Evolutionary conservation across 2,797 vertebrate species (phyloP).

Genomic region (Tragelaphus eurycerus): DNA sequence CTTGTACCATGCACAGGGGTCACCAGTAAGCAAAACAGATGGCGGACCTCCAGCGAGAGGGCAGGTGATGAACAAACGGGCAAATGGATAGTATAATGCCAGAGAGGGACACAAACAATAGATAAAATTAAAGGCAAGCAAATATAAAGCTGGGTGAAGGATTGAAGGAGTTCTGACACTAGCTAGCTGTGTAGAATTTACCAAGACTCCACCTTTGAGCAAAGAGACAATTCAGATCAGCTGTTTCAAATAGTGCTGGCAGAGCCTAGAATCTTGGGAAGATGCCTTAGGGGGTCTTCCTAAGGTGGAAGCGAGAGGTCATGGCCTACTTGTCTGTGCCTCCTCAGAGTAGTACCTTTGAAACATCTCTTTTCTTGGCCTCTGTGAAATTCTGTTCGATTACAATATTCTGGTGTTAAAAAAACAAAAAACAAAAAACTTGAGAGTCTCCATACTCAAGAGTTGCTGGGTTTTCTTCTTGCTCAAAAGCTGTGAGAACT

Average conservation of each 20-base stretch:
- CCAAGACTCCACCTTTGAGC: not conserved
- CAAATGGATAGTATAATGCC: not conserved
- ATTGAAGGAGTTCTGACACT: not conserved
- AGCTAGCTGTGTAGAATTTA: not conserved
- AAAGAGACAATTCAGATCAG: not conserved
- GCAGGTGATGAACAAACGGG: not conserved
- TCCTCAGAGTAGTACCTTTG: not conserved
- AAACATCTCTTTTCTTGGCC: not conserved
- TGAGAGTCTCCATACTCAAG: not conserved
- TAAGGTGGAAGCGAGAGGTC: not conserved
- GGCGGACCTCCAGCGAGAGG: rapidly evolving
- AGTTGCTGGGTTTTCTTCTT: not conserved
- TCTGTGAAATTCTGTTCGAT: slow-evolving; percentile 10
- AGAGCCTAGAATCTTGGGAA: not conserved
- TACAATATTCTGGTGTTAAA: not conserved
- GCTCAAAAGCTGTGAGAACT: not conserved
- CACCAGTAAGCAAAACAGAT: not conserved
- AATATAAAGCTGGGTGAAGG: not conserved
- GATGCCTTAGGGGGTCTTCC: not conserved
- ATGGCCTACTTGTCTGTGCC: not conserved
- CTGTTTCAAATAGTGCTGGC: not conserved
- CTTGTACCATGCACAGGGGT: rapidly evolving
- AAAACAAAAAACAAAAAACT: not conserved
- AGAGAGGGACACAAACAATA: not conserved
- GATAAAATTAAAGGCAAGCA: not conserved